phyloP scores from a whole-genome alignment of 2,797 vertebrate species.

The Syngnathus rostellatus region DNA sequence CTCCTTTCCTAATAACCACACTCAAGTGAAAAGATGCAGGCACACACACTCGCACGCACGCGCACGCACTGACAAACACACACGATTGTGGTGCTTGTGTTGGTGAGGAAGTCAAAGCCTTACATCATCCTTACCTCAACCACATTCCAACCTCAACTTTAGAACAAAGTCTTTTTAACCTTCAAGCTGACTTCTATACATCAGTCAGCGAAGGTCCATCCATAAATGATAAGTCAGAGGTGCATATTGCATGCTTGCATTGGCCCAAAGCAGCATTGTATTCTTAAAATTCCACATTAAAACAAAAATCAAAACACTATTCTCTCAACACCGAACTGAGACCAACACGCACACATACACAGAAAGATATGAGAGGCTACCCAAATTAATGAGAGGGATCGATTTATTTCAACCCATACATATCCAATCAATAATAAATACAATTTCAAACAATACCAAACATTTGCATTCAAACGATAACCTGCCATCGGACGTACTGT shows the following conservation, averaged over 20 bases:
- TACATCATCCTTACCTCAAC: background rate
- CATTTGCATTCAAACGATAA: background rate
- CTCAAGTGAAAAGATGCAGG: constrained; percentile 10
- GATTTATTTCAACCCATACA: background rate
- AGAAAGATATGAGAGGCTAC: background rate
- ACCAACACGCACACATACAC: background rate
- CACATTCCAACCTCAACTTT: constrained; percentile 13
- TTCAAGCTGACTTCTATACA: background rate
- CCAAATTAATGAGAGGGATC: background rate
- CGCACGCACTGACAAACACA: background rate
- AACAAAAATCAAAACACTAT: background rate
- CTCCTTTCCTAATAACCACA: constrained; percentile 50
- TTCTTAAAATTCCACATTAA: background rate
- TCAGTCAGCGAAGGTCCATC: background rate
- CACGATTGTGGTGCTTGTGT: background rate
- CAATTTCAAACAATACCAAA: background rate
- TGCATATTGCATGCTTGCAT: background rate
- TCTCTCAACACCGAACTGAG: too few relatives aligned
- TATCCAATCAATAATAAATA: background rate
- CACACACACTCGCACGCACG: background rate
- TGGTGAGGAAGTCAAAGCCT: background rate
- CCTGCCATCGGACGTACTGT: background rate
- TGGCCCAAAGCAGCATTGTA: background rate
- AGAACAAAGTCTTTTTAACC: background rate
- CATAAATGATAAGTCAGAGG: background rate